Conservation (phyloP, 1,140 invertebrate genomes). For the Caenorhabditis inopinata region DNA sequence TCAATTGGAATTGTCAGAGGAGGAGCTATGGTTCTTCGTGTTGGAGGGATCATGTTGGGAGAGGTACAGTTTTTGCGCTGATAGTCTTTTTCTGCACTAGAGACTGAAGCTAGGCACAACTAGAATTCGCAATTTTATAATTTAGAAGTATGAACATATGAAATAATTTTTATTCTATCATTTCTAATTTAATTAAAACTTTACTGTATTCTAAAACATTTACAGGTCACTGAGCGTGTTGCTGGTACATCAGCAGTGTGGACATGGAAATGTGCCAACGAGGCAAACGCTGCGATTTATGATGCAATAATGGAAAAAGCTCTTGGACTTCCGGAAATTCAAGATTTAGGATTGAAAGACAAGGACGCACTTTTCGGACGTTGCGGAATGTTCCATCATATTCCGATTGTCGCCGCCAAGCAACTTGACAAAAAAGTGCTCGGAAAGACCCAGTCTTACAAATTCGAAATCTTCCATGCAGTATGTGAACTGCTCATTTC, state of each 20-base stretch:
- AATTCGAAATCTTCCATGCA: neutral
- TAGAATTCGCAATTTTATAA: too few relatives aligned
- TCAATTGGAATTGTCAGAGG: neutral
- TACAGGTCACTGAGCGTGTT: slow-evolving; percentile 4
- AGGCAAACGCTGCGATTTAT: neutral
- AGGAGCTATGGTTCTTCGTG: neutral
- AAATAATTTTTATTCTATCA: too few relatives aligned
- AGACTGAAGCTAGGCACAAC: too few relatives aligned
- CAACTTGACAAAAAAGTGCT: neutral
- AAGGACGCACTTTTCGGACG: neutral
- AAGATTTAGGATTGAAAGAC: neutral
- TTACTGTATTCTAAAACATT: neutral
- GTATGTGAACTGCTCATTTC: neutral
- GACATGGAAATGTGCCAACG: neutral
- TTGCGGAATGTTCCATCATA: neutral
- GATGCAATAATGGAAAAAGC: neutral
- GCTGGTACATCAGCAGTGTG: neutral
- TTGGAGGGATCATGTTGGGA: neutral
- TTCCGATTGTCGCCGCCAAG: neutral
- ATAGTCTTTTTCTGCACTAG: too few relatives aligned
- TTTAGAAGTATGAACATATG: too few relatives aligned
- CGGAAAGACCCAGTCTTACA: neutral
- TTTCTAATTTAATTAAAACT: too few relatives aligned
- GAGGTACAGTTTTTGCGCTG: neutral
- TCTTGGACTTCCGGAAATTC: neutral